Evolutionary conservation across 2,113 vertebrate genomes (phyloP).

Genomic region (Xerus inauris): DNA sequence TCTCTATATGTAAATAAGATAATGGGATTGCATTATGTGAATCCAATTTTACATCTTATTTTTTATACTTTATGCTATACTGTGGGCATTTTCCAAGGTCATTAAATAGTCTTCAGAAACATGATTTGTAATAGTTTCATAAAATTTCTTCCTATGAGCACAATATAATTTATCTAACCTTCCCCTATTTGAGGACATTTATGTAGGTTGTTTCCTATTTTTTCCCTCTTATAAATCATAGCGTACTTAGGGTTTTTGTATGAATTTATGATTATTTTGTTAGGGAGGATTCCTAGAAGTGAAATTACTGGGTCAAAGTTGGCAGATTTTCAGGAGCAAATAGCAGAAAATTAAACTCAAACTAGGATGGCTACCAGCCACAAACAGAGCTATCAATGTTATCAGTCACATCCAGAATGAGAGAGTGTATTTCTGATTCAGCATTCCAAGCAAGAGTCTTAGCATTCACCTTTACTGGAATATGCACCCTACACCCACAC

Average conservation of each 20-base stretch:
- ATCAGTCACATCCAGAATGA: not conserved
- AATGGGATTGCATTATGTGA: constrained; percentile 43
- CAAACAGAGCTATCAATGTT: not conserved
- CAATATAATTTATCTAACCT: constrained; percentile 75
- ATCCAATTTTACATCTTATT: constrained; percentile 61
- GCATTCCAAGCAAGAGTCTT: not conserved
- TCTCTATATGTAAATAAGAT: constrained; percentile 77
- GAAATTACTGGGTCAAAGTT: constrained; percentile 56
- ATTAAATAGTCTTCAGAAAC: constrained; percentile 63
- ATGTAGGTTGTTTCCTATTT: constrained; percentile 45
- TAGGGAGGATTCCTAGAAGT: constrained; percentile 38
- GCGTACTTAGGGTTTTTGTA: not conserved
- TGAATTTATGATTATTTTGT: constrained; percentile 69
- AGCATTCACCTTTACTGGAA: not conserved
- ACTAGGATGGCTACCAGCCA: not conserved
- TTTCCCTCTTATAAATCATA: constrained; percentile 62
- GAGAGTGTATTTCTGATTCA: not conserved
- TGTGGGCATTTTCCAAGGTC: constrained; percentile 51
- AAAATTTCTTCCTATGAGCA: constrained; percentile 62
- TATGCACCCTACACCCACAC: not conserved
- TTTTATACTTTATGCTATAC: constrained; percentile 56
- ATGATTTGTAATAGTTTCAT: constrained; percentile 72
- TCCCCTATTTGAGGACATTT: constrained; percentile 59
- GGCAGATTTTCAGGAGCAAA: constrained; percentile 35
- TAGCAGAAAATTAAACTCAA: constrained; percentile 58